These are phyloP conservation scores for Echiichthys vipera DNA, from an alignment of 2,797 vertebrate species.

Conservation along the genomic window DNA sequence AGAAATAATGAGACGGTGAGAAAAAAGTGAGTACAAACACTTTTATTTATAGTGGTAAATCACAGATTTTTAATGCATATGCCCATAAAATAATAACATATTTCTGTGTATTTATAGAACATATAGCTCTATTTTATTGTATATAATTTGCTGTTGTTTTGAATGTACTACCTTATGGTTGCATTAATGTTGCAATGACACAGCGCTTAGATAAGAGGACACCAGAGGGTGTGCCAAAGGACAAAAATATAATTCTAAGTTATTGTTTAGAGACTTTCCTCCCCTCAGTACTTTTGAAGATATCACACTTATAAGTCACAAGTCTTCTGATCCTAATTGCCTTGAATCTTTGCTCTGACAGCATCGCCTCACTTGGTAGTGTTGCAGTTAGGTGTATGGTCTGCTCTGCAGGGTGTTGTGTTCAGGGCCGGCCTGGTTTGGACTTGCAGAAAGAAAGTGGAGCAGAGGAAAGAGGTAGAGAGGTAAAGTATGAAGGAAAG, in stretches of 20 bases:
- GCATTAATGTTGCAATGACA: not conserved
- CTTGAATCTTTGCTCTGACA: not conserved
- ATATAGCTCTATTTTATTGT: not conserved
- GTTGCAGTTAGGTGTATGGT: not conserved
- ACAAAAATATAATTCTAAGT: not conserved
- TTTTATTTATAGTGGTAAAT: too few relatives aligned
- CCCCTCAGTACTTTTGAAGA: not conserved
- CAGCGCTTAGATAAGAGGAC: not conserved
- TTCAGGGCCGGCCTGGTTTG: constrained; percentile 41
- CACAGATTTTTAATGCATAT: not conserved
- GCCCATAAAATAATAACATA: not conserved
- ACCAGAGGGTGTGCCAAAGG: not conserved
- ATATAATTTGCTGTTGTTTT: not conserved
- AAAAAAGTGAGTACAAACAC: too few relatives aligned
- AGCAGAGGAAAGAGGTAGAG: constrained; percentile 20
- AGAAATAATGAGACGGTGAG: too few relatives aligned
- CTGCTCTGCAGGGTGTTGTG: constrained; percentile 18
- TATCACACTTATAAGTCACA: constrained; percentile 3
- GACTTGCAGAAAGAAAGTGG: constrained; percentile 33
- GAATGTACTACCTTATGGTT: not conserved
- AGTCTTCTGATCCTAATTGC: constrained; percentile 3
- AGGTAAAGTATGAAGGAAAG: constrained; percentile 16
- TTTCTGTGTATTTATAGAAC: not conserved
- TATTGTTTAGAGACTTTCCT: not conserved
- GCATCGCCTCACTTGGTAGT: not conserved